A percentile compares a stretch with the other conserved stretches of the same genome.
These are phyloP conservation scores for Gracilinanus agilis DNA, from an alignment of 2,113 vertebrate species.

Conservation along the genomic window DNA sequence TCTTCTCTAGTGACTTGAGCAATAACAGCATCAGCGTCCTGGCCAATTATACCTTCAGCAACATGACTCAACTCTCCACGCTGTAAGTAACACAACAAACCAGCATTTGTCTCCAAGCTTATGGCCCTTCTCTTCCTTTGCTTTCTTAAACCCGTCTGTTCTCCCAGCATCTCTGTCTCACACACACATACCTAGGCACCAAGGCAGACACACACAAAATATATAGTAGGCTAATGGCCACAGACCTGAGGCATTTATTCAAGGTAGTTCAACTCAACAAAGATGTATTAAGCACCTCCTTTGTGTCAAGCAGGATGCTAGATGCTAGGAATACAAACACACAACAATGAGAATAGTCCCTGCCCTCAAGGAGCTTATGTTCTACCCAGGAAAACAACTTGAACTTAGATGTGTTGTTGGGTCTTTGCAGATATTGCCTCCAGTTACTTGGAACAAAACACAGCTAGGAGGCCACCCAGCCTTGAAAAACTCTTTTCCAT, in stretches of 20 bases:
- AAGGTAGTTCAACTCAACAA: neutral
- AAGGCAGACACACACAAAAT: neutral
- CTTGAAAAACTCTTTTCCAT: neutral
- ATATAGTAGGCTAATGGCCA: neutral
- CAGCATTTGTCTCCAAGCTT: neutral
- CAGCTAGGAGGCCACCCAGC: neutral
- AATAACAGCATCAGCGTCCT: slow-evolving; percentile 97
- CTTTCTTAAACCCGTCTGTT: neutral
- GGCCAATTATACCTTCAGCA: slow-evolving; percentile 94
- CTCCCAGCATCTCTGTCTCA: neutral
- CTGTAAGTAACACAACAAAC: slow-evolving; percentile 83
- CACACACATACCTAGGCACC: too few relatives aligned
- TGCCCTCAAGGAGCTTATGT: neutral
- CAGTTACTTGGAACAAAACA: neutral
- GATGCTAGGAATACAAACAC: neutral
- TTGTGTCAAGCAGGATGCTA: neutral
- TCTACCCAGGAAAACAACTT: neutral
- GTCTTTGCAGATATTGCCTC: neutral
- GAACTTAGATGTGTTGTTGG: neutral
- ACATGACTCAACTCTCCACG: slow-evolving; percentile 95
- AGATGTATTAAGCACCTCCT: neutral
- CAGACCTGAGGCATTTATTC: neutral
- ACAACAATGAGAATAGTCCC: neutral
- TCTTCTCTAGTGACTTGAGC: slow-evolving; percentile 92
- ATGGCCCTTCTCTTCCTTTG: neutral